Evolutionary conservation across 2,113 vertebrate species (phyloP), one percentile per base, ranked within the genome.

Genomic region (Cynoglossus semilaevis): DNA sequence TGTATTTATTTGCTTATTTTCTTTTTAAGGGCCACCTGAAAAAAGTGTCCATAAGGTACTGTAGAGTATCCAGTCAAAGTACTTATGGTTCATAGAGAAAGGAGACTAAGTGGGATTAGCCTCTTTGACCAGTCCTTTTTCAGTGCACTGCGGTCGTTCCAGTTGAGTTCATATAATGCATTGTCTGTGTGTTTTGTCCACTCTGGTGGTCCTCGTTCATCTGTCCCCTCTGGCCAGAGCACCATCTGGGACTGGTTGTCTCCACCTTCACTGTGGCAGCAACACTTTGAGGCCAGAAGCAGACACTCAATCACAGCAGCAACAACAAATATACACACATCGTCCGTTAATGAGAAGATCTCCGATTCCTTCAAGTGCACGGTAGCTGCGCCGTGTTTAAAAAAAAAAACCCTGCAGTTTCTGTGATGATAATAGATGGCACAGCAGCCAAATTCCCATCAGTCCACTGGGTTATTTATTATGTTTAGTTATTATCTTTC

Each of bases 401-500:
- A n/a, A n/a, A n/a, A n/a, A n/a, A n/a, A n/a, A n/a, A n/a, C n/a
- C n/a, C 22, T 29, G 22, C 6, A 29, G n/a, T n/a, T 44, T 40
- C 13, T 16, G 35, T 29, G 55, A 64, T 51, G 63, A 67, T 76
- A 67, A 81, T 72, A 74, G 69, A 79, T 75, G 75, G 67, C 49
- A 2, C 37, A 10, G 41, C 40, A 69, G 85, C 86, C 87, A 90
- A 77, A 80, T 86, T 88, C 87, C 82, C 89, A 88, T 85, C 77
- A 74, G 69, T 73, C 42, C 16, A 61, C 62, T 69, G 50, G 51
- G 52, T 70, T 83, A 83, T 88, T 85, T 90, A 85, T 88, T 86
- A 62, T 89, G 87, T 80, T 75, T 84, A 85, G 70, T 87, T 90
- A 89, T 87, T 87, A 90, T 79, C 81, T 89, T 87, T 85, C 85